Base-by-base conservation (phyloP, 2,888 invertebrate species). In the Orthosia cruda region DNA sequence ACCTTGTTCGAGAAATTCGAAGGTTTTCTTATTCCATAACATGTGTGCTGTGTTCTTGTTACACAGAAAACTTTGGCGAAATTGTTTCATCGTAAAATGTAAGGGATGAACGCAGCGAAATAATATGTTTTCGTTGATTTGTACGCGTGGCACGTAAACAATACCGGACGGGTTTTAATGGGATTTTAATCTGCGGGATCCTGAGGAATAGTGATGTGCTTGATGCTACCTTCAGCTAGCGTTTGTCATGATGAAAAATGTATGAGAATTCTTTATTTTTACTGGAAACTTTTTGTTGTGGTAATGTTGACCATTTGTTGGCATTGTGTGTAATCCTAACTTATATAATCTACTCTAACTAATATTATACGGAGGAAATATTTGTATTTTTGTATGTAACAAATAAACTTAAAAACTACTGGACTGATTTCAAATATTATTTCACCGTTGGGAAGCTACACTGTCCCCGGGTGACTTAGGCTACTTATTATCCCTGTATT, bases 91-190 rank as follows among this genome's bases (percentile, higher is more conserved):
- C 67, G 76, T 65, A 64, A 47, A 54, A 72, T 55, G 54, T 64
- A 32, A 66, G 63, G 61, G 52, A 59, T 67, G 74, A 72, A 66
- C 68, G 62, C 54, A 15, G 62, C 45, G n/a, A 80, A 67, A 57
- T 80, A 63, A 63, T 76, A 66, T 84, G 67, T 76, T 85, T 77
- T 84, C 74, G 57, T 81, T 70, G 76, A 69, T 84, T 64, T 40
- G 67, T 47, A 76, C 77, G 72, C 85, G 57, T 54, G 70, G 81
- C 81, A 77, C 85, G 72, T 76, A 82, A 76, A 83, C 77, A 83
- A 75, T 81, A 85, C 81, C 76, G 76, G 85, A 81, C 67, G 77
- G 72, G 63, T 73, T 83, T 76, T 84, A 83, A 83, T 83, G 64
- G 72, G 72, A 77, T 81, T 81, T 81, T 85, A 84, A 83, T 83